Evolutionary conservation across 2,797 vertebrate genomes (phyloP).

Genomic region (Harpagifer antarcticus): DNA sequence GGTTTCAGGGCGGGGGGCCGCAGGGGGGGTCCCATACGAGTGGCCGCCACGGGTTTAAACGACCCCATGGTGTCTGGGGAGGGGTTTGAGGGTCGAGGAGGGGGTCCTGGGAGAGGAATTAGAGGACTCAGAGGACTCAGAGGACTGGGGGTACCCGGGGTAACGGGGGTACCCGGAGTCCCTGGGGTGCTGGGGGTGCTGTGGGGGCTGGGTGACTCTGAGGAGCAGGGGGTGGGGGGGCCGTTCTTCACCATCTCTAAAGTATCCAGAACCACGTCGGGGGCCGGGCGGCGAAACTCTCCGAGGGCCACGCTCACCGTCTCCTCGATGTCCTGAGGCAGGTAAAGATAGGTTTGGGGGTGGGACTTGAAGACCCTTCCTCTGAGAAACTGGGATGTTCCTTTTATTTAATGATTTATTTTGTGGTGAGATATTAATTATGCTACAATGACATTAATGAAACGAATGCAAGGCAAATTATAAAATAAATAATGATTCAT

Average conservation of each 20-base stretch:
- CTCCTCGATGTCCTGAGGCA: slow-evolving; percentile 94
- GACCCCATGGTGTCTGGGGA: slow-evolving; percentile 93
- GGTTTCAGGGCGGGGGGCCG: slow-evolving; percentile 96
- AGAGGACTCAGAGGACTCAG: slow-evolving; percentile 93
- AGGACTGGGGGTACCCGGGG: slow-evolving; percentile 87
- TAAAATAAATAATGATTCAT: too few relatives aligned
- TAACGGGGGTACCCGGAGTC: slow-evolving; percentile 78
- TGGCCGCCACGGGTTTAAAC: slow-evolving; percentile 93
- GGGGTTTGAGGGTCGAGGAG: slow-evolving; percentile 81
- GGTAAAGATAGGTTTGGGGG: background rate
- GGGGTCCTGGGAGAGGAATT: slow-evolving; percentile 92
- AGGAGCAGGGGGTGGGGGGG: slow-evolving; percentile 81
- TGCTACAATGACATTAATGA: too few relatives aligned
- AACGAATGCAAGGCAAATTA: too few relatives aligned
- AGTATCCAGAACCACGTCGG: slow-evolving; percentile 97
- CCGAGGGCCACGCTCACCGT: slow-evolving; percentile 95
- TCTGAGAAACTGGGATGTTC: too few relatives aligned
- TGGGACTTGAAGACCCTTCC: too few relatives aligned
- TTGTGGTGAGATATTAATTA: too few relatives aligned
- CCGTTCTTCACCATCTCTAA: slow-evolving; percentile 94
- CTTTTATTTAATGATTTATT: too few relatives aligned
- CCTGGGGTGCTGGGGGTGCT: slow-evolving; percentile 85
- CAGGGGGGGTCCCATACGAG: slow-evolving; percentile 90
- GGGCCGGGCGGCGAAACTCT: slow-evolving; percentile 91
- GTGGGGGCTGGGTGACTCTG: slow-evolving; percentile 87